Percentiles rank a stretch among this genome's conserved stretches.
These are phyloP conservation scores for Ptychobarbus kaznakovi DNA, from an alignment of 2,797 vertebrate species.

Conservation along the genomic window DNA sequence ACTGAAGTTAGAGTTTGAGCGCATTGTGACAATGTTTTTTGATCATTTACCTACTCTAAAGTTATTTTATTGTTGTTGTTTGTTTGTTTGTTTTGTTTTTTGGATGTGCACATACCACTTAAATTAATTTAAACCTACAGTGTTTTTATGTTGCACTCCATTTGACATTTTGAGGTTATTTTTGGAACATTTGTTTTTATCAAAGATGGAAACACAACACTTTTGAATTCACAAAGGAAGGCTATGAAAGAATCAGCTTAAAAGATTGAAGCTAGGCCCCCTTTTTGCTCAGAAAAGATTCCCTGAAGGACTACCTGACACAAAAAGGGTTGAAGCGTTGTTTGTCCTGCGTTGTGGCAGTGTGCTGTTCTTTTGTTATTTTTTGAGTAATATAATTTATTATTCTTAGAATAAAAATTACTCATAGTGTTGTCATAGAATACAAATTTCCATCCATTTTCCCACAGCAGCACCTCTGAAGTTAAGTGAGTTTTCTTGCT, in stretches of 20 bases:
- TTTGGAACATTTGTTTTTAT: neutral
- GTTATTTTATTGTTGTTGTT: no score
- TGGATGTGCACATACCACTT: neutral
- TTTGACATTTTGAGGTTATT: neutral
- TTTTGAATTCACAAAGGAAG: neutral
- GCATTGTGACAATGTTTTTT: neutral
- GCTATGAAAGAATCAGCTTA: neutral
- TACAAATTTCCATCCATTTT: neutral
- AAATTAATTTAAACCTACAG: neutral
- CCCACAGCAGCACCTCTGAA: neutral
- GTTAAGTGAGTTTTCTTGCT: constrained; percentile 22
- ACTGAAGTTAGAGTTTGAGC: neutral
- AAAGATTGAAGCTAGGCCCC: neutral
- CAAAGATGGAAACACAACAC: neutral
- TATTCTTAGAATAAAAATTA: neutral
- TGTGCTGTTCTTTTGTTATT: neutral
- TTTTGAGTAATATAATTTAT: neutral
- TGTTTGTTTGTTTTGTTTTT: neutral
- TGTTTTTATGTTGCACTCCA: neutral
- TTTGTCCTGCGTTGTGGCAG: neutral
- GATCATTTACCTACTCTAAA: no score
- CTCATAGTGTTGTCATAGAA: neutral
- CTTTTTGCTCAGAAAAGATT: neutral
- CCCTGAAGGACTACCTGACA: neutral
- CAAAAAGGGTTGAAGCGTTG: neutral